phyloP scores from a whole-genome alignment of 2,888 invertebrate genomes.

The Tipula confusa region DNA sequence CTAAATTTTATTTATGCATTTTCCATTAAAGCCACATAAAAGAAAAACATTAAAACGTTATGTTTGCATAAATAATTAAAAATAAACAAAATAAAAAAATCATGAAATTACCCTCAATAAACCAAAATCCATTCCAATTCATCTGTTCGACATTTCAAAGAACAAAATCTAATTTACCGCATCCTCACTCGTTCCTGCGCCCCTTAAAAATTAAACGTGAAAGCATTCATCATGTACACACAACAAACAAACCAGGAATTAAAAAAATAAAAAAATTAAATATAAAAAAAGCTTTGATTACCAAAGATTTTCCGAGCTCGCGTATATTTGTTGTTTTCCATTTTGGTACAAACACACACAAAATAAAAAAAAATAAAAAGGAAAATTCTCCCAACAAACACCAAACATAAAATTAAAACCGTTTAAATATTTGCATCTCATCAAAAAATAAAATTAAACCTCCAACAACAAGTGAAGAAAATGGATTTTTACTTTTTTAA shows the following conservation, averaged over 20 bases:
- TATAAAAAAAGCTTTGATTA: background rate
- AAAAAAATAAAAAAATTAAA: background rate
- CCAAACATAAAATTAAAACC: background rate
- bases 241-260: background rate
- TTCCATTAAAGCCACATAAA: background rate
- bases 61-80: background rate
- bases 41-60: background rate
- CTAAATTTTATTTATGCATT: too few species aligned
- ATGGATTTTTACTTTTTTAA: background rate
- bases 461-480: background rate
- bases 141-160: background rate
- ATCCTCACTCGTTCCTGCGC: background rate
- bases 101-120: background rate
- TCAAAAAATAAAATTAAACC: background rate
- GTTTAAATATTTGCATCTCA: constrained; percentile 25
- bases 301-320: background rate
- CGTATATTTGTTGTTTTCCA: background rate
- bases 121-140: background rate
- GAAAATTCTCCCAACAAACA: background rate
- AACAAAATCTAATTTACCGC: background rate
- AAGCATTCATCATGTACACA: background rate
- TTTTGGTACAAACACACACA: background rate
- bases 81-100: constrained; percentile 7
- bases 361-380: too few species aligned
- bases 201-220: background rate